These are phyloP conservation scores for Drosophila anceps DNA, from an alignment of 2,888 invertebrate genomes.

Conservation along the genomic window DNA sequence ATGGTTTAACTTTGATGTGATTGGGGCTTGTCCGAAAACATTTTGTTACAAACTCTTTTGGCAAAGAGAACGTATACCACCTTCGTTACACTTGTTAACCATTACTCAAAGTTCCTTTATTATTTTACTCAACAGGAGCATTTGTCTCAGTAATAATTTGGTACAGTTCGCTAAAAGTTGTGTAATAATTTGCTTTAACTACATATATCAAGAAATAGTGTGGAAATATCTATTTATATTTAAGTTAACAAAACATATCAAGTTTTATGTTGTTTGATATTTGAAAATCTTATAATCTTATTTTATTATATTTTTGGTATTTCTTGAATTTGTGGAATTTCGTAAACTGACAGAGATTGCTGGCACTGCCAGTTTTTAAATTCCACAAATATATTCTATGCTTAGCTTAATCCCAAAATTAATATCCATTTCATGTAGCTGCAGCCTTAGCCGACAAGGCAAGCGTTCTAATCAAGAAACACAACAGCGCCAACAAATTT, in stretches of 20 bases:
- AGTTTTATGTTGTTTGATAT: neutral
- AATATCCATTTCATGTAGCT: constrained; percentile 71
- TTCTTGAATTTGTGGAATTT: constrained; percentile 8
- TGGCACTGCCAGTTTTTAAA: constrained; percentile 28
- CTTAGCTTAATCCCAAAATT: constrained; percentile 63
- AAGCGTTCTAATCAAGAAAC: constrained; percentile 38
- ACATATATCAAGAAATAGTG: neutral
- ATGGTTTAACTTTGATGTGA: constrained; percentile 24
- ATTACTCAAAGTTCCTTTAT: neutral
- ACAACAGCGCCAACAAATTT: constrained; percentile 55
- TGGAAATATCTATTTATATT: neutral
- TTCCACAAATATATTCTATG: constrained; percentile 30
- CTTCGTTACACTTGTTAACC: no score
- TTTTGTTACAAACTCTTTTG: neutral
- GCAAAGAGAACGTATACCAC: neutral
- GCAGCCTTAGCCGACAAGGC: constrained; percentile 35
- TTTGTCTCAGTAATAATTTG: no score
- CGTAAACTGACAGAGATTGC: neutral
- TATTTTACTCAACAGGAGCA: neutral
- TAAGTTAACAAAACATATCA: neutral
- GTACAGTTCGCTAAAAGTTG: no score
- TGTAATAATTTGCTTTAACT: neutral
- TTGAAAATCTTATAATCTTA: neutral
- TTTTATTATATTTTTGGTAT: neutral
- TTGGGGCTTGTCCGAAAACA: neutral